Evolutionary conservation across 2,113 vertebrate genomes (phyloP).

Genomic region (Pyrgilauda ruficollis): DNA sequence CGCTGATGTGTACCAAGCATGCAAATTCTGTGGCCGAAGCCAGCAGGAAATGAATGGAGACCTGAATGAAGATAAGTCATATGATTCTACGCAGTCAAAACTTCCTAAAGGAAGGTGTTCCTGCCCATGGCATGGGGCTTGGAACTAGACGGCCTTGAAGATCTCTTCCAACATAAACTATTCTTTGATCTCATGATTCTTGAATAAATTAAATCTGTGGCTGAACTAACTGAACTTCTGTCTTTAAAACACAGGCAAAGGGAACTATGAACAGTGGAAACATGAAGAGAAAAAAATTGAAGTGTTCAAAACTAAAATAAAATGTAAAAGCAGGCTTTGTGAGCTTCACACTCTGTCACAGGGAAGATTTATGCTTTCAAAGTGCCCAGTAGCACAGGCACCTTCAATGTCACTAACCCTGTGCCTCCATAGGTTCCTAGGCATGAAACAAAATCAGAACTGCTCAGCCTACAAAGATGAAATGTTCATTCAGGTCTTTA

Average conservation of each 20-base stretch:
- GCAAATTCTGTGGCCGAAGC: neutral
- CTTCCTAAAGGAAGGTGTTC: neutral
- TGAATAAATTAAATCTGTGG: neutral
- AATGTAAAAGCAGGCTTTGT: neutral
- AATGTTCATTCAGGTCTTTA: neutral
- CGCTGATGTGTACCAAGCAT: neutral
- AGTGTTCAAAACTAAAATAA: neutral
- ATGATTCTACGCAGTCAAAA: neutral
- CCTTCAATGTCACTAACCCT: neutral
- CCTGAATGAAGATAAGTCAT: neutral
- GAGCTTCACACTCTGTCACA: neutral
- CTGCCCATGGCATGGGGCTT: fast-evolving
- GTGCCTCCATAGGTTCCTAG: neutral
- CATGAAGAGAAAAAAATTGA: neutral
- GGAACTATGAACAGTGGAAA: neutral
- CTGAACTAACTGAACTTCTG: neutral
- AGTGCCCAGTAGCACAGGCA: neutral
- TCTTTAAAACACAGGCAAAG: neutral
- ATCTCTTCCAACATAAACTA: neutral
- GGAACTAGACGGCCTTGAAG: neutral
- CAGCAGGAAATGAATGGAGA: neutral
- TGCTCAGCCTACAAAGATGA: neutral
- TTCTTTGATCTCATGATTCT: neutral
- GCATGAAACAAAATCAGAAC: neutral
- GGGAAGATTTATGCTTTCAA: neutral